Base-by-base conservation (phyloP, 2,113 vertebrate species). In the Pionites leucogaster region DNA sequence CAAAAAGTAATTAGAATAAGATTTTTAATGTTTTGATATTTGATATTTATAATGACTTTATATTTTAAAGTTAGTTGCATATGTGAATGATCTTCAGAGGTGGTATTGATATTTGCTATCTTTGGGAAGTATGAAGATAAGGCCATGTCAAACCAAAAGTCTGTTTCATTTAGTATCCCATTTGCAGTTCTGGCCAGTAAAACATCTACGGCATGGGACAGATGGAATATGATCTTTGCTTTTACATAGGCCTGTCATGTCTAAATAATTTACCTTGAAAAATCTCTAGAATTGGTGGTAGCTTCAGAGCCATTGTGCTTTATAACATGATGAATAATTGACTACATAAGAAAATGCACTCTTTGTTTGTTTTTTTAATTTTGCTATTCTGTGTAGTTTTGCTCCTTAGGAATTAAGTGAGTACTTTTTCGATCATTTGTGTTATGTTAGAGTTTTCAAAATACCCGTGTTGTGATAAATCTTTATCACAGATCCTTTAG, bases 161-260 rank as follows among this genome's bases (percentile, higher is more conserved):
- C 12, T 69, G 2, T 46, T 65, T 67, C 7, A 31, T 57, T 83
- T 59, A 13, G 11, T 50, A 25, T 20, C 15, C 15, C 37, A 9
- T 25, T 74, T 78, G 35, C 17, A 69, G 17, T 33, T 84, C 39
- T 50, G 47, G 8, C 33, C 12, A 41, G 49, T 31, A 82, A 17
- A 9, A 10, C 27, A 15, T 46, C 13, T n/a, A 7, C 0, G 0
- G 24, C 24, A 49, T 1, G 63, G 53, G 24, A 6, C 16, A 77
- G 18, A 35, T 60, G 15, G 70, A 77, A 77, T 39, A 69, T 9
- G 5, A 65, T 50, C 9, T 62, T 81, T 55, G 7, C 4, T 80
- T 64, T 64, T 19, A 18, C 13, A 27, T 7, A 72, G 6, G 5
- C 7, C 7, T 82, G 8, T 39, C 41, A 37, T 69, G 84, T 77